Base-by-base conservation (phyloP, 2,888 invertebrate species). In the Drosophila paranaensis region DNA sequence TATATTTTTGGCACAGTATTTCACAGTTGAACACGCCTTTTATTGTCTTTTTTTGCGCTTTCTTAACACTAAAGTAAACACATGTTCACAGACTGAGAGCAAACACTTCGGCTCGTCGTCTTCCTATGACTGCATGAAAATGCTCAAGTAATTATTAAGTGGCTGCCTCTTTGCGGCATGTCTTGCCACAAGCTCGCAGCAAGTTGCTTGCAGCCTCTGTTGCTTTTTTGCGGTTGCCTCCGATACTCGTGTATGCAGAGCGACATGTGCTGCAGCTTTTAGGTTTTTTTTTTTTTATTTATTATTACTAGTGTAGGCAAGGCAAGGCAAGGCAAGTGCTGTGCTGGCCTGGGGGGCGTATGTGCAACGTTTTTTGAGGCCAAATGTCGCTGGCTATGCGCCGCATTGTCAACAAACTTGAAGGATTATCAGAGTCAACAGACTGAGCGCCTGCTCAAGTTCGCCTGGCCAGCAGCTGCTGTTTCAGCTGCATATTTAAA, bases 351-450 rank as follows among this genome's bases (percentile, higher is more conserved):
- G 1, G n/a, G 48, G 48, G 81, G 83, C 89, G 81, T 81, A 76
- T 83, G 81, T 63, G 76, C 72, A 74, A 89, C 77, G 65, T 68
- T 74, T 79, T 80, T 81, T 80, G 70, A 80, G 81, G 73, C 54
- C 64, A 79, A 77, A 79, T 69, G 77, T 73, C 81, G 72, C 75
- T 61, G 62, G 37, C 62, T 65, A 54, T 74, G 74, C 68, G 82
- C 65, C 82, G 74, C 68, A 89, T 82, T 78, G 88, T 89, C 87
- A 89, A 89, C 86, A 89, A 86, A 90, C 88, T 90, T 90, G 89
- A 88, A 72, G 89, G 90, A 90, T 90, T 89, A 89, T 86, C 89
- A 88, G 79, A 88, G 90, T 89, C 89, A 90, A 90, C 90, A 89
- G 61, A 77, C 73, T 77, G 64, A 67, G 40, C 54, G 56, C 66